A percentile compares a stretch with the other conserved stretches of the same genome.
phyloP scores from a whole-genome alignment of 2,888 invertebrate species.

The Germaria angustata region DNA sequence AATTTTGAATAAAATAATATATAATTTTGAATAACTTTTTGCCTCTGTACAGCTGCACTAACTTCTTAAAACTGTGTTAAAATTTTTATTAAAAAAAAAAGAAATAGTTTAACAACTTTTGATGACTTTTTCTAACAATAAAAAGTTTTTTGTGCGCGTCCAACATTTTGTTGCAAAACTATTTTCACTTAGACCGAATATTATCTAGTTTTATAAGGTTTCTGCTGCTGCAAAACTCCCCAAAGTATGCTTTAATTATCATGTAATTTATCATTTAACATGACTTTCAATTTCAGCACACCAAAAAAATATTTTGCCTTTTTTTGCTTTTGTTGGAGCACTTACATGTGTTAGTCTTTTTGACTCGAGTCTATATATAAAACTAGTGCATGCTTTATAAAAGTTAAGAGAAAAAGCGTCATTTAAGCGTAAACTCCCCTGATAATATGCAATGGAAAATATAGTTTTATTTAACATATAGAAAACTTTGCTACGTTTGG shows the following conservation, averaged over 20 bases:
- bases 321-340: neutral
- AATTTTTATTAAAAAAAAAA: neutral
- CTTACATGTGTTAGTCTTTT: neutral
- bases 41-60: neutral
- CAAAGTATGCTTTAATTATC: slow-evolving; percentile 64
- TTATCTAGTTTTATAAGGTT: slow-evolving; percentile 13
- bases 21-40: neutral
- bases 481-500: slow-evolving; percentile 12
- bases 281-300: slow-evolving; percentile 53
- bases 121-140: slow-evolving; percentile 14
- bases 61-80: neutral
- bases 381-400: slow-evolving; percentile 40
- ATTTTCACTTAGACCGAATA: slow-evolving; percentile 16
- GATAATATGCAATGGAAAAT: slow-evolving; percentile 49
- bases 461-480: slow-evolving; percentile 36
- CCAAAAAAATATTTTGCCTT: slow-evolving; percentile 11
- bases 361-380: neutral
- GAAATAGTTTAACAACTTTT: slow-evolving; percentile 13
- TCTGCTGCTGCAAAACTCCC: slow-evolving; percentile 18
- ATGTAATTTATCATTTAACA: slow-evolving; percentile 66
- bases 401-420: slow-evolving; percentile 34
- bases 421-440: slow-evolving; percentile 60
- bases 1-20: neutral
- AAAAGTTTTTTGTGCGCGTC: neutral
- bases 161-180: neutral